phyloP scores from a whole-genome alignment of 2,797 vertebrate species.

The Phyllotis vaccarum region DNA sequence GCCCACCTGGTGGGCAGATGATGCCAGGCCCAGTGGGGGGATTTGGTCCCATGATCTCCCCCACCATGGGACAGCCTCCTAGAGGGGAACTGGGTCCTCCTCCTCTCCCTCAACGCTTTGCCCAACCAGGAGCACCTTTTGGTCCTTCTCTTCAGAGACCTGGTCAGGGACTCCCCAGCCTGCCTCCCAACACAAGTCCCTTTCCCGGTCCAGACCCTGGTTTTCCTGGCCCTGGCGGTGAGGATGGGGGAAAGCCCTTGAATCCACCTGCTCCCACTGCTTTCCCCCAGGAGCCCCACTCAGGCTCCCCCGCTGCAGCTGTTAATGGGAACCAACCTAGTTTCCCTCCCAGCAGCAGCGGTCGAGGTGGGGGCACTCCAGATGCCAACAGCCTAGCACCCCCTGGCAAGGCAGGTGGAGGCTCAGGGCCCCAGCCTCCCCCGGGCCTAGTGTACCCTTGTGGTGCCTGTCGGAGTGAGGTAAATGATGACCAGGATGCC shows the following conservation, averaged over 20 bases:
- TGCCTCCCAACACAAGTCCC: constrained; percentile 93
- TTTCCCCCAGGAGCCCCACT: constrained; percentile 94
- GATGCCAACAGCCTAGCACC: constrained; percentile 94
- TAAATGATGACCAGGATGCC: constrained; percentile 98
- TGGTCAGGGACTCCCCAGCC: constrained; percentile 84
- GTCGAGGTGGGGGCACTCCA: constrained; percentile 91
- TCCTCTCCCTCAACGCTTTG: constrained; percentile 88
- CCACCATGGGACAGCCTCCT: constrained; percentile 90
- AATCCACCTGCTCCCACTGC: constrained; percentile 88
- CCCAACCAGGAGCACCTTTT: constrained; percentile 86
- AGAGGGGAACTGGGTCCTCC: constrained; percentile 92
- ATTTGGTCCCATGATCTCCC: constrained; percentile 89
- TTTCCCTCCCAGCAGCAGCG: constrained; percentile 91
- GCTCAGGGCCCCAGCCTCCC: constrained; percentile 87
- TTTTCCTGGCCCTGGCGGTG: constrained; percentile 82
- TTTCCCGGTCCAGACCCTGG: constrained; percentile 86
- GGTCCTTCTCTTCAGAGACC: constrained; percentile 89
- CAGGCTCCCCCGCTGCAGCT: constrained; percentile 87
- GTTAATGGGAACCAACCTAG: constrained; percentile 90
- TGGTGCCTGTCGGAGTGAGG: constrained; percentile 95
- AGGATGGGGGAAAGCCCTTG: constrained; percentile 86
- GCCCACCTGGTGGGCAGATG: constrained; percentile 88
- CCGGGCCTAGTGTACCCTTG: constrained; percentile 92
- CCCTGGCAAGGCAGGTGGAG: constrained; percentile 85
- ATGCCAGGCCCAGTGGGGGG: constrained; percentile 87